Evolutionary conservation across 2,113 vertebrate species (phyloP).

Genomic region (Anser cygnoides): DNA sequence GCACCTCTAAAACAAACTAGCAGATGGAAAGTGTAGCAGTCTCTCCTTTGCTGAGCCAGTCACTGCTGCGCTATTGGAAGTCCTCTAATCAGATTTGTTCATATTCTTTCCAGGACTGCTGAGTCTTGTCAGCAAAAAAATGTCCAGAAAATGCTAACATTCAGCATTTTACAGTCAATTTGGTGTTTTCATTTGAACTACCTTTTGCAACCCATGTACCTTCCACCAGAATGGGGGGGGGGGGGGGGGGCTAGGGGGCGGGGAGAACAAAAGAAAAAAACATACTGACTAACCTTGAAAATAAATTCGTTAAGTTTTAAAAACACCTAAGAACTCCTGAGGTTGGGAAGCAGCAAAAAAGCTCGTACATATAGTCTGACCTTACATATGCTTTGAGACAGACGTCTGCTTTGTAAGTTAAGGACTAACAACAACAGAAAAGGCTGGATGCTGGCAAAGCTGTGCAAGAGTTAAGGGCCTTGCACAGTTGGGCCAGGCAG

Average conservation of each 20-base stretch:
- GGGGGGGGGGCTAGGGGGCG: background rate
- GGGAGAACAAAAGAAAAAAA: background rate
- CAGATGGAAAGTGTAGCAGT: background rate
- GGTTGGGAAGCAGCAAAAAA: background rate
- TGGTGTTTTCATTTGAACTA: constrained; percentile 65
- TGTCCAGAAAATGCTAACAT: constrained; percentile 58
- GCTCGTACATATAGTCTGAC: background rate
- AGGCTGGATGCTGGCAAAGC: background rate
- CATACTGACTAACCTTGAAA: constrained; percentile 38
- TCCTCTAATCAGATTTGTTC: constrained; percentile 70
- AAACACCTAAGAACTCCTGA: background rate
- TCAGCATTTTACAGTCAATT: constrained; percentile 45
- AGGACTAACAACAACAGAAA: background rate
- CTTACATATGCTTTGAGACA: fast-evolving
- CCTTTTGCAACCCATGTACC: constrained; percentile 28
- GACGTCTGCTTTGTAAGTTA: background rate
- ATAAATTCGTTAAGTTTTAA: background rate
- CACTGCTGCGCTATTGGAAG: background rate
- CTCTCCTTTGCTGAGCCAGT: constrained; percentile 12
- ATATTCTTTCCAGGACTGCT: constrained; percentile 37
- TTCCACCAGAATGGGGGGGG: background rate
- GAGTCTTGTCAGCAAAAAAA: constrained; percentile 70
- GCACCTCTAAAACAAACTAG: background rate
- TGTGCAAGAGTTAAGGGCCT: fast-evolving
- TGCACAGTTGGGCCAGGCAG: background rate